phyloP scores from a whole-genome alignment of 2,113 vertebrate genomes.

The Microtus pennsylvanicus region DNA sequence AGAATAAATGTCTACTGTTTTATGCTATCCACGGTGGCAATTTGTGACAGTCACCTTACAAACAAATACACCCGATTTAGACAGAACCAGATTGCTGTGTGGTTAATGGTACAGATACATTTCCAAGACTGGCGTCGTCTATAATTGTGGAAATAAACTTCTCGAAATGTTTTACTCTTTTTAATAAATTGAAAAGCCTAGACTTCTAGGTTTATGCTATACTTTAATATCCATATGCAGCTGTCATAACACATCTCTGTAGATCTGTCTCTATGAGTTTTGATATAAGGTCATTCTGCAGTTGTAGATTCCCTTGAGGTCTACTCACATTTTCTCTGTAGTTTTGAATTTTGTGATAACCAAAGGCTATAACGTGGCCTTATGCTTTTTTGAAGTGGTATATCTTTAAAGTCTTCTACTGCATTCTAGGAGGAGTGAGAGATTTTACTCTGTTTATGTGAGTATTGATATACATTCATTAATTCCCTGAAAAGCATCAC shows the following conservation, averaged over 20 bases:
- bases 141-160: constrained; percentile 39
- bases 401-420: neutral
- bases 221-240: neutral
- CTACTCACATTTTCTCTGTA: neutral
- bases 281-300: neutral
- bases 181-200: neutral
- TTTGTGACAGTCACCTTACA: neutral
- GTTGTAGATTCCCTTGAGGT: neutral
- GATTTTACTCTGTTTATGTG: neutral
- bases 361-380: constrained; percentile 4
- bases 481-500: neutral
- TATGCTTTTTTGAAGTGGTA: constrained; percentile 20
- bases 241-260: neutral
- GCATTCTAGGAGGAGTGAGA: constrained; percentile 11
- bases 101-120: neutral
- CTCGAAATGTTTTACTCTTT: constrained; percentile 23
- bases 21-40: neutral
- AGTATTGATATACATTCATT: neutral
- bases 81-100: constrained; percentile 6
- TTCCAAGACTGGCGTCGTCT: neutral
- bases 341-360: constrained; percentile 34
- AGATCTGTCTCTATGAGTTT: neutral
- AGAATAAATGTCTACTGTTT: neutral
- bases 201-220: neutral
- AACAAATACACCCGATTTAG: neutral